Evolutionary conservation across 2,888 invertebrate genomes (phyloP), one percentile per base, ranked within the genome.

Genomic region (Caradrina clavipalpis): DNA sequence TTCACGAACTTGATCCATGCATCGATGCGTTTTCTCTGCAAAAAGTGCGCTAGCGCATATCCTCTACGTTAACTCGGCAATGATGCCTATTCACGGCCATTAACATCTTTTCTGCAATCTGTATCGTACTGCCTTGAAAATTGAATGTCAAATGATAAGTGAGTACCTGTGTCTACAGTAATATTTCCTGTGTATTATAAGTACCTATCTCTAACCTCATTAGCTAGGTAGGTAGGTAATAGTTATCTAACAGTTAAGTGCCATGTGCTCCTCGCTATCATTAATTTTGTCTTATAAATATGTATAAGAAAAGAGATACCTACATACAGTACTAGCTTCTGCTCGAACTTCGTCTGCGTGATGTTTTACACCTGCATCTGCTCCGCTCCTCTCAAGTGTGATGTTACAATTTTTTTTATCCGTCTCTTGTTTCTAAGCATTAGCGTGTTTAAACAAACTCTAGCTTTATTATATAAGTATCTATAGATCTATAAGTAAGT

Each of bases 1-100:
- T 83, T 76, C 73, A 67, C 53, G 53, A 71, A 56, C 65, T 60
- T 50, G 10, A 50, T 73, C 69, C 42, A 67, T 45, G 73, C 58
- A 56, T 57, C 61, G 31, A 50, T 71, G 69, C 53, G n/a, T 31
- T 76, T 53, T 50, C 13, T 8, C 45, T 5, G 15, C 26, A 50
- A 53, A 63, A 47, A 53, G 35, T 3, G 49, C n/a, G 47, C 3
- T 47, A 19, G 39, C 22, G 21, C 39, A n/a, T 73, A 73, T 21
- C 35, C 6, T 11, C 22, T n/a, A n/a, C 17, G 22, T 39, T 47
- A 17, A n/a, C 47, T 47, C 53, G 15, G 11, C 5, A 68, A 57
- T 22, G 4, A 39, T 19, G 39, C 7, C 3, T 11, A 50, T 69
- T 56, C 55, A 49, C n/a, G 26, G n/a, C 55, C 55, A 42, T 39